Evolutionary conservation across 2,797 vertebrate species (phyloP).

Genomic region (Selene dorsalis): DNA sequence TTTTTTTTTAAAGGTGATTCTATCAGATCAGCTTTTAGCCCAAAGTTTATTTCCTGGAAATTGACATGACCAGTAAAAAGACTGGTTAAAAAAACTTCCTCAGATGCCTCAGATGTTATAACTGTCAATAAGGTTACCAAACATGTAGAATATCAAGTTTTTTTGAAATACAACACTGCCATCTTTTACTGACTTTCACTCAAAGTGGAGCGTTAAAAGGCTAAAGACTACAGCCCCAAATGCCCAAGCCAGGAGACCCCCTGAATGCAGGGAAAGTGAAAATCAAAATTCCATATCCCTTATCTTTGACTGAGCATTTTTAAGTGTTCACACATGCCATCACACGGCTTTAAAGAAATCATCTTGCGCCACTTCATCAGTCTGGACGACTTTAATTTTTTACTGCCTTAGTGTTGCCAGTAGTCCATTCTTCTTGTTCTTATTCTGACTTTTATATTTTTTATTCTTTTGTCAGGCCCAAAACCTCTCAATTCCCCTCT

Average conservation of each 20-base stretch:
- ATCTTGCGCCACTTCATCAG: not conserved
- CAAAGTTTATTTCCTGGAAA: not conserved
- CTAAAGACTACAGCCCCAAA: too few species aligned
- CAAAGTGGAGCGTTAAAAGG: too few species aligned
- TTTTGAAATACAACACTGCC: too few species aligned
- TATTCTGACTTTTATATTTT: constrained; percentile 1
- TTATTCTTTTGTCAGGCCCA: constrained; percentile 13
- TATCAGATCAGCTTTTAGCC: not conserved
- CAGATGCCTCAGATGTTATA: too few species aligned
- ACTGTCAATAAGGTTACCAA: too few species aligned
- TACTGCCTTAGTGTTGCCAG: not conserved
- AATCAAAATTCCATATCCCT: not conserved
- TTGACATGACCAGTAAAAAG: too few species aligned
- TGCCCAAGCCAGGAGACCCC: too few species aligned
- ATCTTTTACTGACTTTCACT: too few species aligned
- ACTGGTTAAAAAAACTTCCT: too few species aligned
- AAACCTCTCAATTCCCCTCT: constrained; percentile 23
- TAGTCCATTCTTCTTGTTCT: not conserved
- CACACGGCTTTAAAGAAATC: not conserved
- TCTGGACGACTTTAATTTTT: constrained; percentile 8
- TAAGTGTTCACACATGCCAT: not conserved
- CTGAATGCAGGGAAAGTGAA: not conserved
- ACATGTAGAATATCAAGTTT: too few species aligned
- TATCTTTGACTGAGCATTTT: not conserved
- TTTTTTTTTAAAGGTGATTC: not conserved